phyloP scores from a whole-genome alignment of 2,888 invertebrate genomes.

The Callimorpha dominula region DNA sequence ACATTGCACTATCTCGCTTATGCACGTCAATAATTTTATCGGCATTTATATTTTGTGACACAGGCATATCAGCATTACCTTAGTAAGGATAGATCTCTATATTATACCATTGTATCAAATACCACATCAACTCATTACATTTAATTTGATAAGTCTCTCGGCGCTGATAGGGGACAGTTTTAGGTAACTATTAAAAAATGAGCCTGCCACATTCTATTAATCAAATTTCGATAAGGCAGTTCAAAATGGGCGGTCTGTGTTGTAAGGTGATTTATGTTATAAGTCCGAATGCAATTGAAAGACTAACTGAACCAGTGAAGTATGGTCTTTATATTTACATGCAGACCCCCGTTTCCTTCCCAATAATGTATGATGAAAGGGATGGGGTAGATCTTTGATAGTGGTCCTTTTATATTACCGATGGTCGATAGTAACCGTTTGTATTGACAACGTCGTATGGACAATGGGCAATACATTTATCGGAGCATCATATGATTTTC shows the following conservation, averaged over 20 bases:
- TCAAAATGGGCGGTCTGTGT: slow-evolving; percentile 80
- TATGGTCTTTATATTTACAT: slow-evolving; percentile 33
- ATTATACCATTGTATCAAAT: slow-evolving; percentile 4
- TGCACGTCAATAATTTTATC: too few relatives aligned
- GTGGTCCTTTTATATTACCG: slow-evolving; percentile 67
- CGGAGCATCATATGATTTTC: slow-evolving; percentile 57
- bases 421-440: slow-evolving; percentile 64
- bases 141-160: slow-evolving; percentile 44
- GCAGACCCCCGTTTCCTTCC: slow-evolving; percentile 10
- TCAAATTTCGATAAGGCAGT: slow-evolving; percentile 80
- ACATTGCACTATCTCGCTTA: too few relatives aligned
- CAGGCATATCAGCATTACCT: too few relatives aligned
- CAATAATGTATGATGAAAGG: slow-evolving; percentile 19
- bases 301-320: slow-evolving; percentile 54
- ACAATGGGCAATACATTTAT: slow-evolving; percentile 73
- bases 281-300: slow-evolving; percentile 66
- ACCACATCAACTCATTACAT: slow-evolving; percentile 28
- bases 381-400: slow-evolving; percentile 42
- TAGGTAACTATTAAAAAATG: slow-evolving; percentile 76
- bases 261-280: slow-evolving; percentile 79
- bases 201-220: slow-evolving; percentile 78
- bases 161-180: slow-evolving; percentile 65
- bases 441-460: slow-evolving; percentile 68
- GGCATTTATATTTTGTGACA: too few relatives aligned
- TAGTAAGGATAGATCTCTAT: too few relatives aligned